Evolutionary conservation across 2,888 invertebrate genomes (phyloP).

Genomic region (Mesorhabditis belari): DNA sequence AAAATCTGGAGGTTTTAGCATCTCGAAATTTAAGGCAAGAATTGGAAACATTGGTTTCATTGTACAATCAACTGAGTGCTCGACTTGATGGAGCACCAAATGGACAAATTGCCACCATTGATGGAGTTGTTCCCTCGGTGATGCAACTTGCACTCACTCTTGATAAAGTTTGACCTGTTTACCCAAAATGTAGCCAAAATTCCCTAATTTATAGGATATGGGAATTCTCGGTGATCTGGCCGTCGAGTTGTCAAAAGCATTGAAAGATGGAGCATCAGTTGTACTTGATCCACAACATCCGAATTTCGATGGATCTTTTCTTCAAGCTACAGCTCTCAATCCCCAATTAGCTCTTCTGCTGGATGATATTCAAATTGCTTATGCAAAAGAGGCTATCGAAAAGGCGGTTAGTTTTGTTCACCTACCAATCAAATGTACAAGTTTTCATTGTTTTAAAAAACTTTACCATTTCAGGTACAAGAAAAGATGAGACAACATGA

Average conservation of each 20-base stretch:
- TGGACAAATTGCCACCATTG: conserved; percentile 34
- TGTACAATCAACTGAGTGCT: not conserved
- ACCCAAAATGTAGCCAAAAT: not conserved
- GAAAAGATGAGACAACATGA: not conserved
- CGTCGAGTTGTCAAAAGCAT: no score
- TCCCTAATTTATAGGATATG: not conserved
- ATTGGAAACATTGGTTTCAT: not conserved
- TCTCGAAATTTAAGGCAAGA: not conserved
- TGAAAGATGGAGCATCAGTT: no score
- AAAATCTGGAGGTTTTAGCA: not conserved
- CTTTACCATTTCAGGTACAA: not conserved
- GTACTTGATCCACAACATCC: not conserved
- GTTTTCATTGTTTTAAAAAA: no score
- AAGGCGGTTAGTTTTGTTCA: conserved; percentile 12
- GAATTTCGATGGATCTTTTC: conserved; percentile 12
- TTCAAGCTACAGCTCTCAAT: conserved; percentile 42
- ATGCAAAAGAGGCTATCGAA: conserved; percentile 31
- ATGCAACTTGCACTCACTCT: conserved; percentile 31
- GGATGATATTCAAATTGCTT: conserved; percentile 25
- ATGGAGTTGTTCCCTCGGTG: conserved; percentile 41
- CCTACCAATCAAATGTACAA: no score
- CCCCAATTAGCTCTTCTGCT: conserved; percentile 38
- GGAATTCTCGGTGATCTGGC: not conserved
- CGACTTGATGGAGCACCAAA: no score
- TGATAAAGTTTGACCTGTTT: conserved; percentile 28